phyloP scores from a whole-genome alignment of 2,797 vertebrate species.

The Sebastes iracundus region DNA sequence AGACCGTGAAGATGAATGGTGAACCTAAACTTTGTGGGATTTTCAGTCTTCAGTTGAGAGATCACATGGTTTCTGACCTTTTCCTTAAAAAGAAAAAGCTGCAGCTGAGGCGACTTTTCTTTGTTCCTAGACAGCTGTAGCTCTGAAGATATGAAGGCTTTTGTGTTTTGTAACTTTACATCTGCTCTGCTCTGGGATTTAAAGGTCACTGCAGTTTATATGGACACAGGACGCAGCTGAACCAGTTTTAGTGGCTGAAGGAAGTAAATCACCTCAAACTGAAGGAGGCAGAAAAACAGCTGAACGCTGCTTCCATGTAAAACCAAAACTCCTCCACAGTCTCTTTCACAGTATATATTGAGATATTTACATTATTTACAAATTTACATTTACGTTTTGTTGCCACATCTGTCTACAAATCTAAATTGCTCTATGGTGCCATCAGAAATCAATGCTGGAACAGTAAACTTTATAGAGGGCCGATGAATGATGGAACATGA shows the following conservation, averaged over 20 bases:
- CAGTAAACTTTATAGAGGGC: neutral
- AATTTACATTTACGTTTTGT: neutral
- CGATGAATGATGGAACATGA: neutral
- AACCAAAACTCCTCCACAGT: neutral
- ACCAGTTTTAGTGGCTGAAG: neutral
- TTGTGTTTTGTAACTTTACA: neutral
- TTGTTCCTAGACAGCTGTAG: neutral
- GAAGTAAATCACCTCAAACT: neutral
- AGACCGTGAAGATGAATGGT: neutral
- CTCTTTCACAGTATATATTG: neutral
- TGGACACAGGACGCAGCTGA: neutral
- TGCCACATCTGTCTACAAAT: neutral
- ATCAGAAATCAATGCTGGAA: neutral
- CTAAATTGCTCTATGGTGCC: neutral
- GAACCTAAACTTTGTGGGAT: neutral
- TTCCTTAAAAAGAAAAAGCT: neutral
- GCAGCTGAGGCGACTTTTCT: neutral
- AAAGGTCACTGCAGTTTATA: slow-evolving; percentile 16
- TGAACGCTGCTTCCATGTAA: neutral
- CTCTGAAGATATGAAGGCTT: neutral
- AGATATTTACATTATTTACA: neutral
- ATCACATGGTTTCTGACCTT: neutral
- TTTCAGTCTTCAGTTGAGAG: neutral
- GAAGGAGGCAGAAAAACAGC: neutral
- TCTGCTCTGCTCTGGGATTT: neutral